These are phyloP conservation scores for Callorhinus ursinus DNA, from an alignment of 2,113 vertebrate species.

Conservation along the genomic window DNA sequence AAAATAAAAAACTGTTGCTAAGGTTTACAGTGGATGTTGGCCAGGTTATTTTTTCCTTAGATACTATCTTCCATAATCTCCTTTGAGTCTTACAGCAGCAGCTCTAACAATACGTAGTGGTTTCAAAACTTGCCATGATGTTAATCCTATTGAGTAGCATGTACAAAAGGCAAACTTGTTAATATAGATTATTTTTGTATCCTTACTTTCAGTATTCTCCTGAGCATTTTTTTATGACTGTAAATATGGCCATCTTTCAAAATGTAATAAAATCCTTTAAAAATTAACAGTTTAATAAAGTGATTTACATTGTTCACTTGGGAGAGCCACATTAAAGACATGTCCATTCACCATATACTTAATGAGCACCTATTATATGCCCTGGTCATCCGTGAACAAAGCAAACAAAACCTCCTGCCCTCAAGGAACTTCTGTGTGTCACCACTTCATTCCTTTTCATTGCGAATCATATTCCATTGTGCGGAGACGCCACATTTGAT, in stretches of 20 bases:
- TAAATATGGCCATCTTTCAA: constrained; percentile 50
- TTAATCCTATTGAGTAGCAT: background rate
- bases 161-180: constrained; percentile 1
- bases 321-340: background rate
- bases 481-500: background rate
- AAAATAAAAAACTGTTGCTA: constrained; percentile 30
- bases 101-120: background rate
- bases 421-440: background rate
- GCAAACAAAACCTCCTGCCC: background rate
- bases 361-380: rapidly evolving
- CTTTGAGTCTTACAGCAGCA: background rate
- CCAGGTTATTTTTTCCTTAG: background rate
- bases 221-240: constrained; percentile 57
- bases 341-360: background rate
- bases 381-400: background rate
- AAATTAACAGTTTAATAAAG: background rate
- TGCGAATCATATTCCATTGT: background rate
- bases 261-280: constrained; percentile 51
- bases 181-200: constrained; percentile 57
- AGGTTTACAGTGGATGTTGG: background rate
- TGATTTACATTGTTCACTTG: background rate
- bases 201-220: background rate
- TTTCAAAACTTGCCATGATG: background rate
- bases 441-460: background rate
- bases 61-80: background rate